These are phyloP conservation scores for Pseudomugil tenellus DNA, from an alignment of 2,797 vertebrate genomes.

Conservation along the genomic window DNA sequence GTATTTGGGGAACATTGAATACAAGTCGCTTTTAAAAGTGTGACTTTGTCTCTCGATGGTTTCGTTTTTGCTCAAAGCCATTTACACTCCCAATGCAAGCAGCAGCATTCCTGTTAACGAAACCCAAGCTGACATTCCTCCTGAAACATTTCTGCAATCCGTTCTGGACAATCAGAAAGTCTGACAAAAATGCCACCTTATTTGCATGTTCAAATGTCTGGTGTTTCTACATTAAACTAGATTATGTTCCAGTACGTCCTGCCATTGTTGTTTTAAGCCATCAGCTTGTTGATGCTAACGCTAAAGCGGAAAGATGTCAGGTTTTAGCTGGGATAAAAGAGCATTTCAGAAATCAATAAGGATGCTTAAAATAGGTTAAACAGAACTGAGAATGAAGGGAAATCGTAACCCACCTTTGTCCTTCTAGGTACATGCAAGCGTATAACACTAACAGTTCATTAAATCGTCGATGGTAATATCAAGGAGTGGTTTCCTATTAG, in stretches of 20 bases:
- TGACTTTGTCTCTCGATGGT: constrained; percentile 14
- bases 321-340: not conserved
- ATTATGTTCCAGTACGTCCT: constrained; percentile 12
- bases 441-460: constrained; percentile 1
- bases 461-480: constrained; percentile 27
- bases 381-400: not conserved
- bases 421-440: not conserved
- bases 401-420: not conserved
- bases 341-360: not conserved
- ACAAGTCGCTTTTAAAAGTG: not conserved
- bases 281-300: constrained; percentile 1
- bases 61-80: constrained; percentile 37
- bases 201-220: constrained; percentile 8
- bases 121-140: constrained; percentile 25
- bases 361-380: not conserved
- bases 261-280: constrained; percentile 21
- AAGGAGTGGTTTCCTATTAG: constrained; percentile 44
- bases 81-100: constrained; percentile 4
- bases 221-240: constrained; percentile 4
- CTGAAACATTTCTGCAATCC: constrained; percentile 13
- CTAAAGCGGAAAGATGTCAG: not conserved
- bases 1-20: not conserved
- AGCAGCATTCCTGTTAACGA: not conserved
- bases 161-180: constrained; percentile 20
- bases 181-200: constrained; percentile 1